phyloP scores from a whole-genome alignment of 2,888 invertebrate species.

The Pristionchus exspectatus region DNA sequence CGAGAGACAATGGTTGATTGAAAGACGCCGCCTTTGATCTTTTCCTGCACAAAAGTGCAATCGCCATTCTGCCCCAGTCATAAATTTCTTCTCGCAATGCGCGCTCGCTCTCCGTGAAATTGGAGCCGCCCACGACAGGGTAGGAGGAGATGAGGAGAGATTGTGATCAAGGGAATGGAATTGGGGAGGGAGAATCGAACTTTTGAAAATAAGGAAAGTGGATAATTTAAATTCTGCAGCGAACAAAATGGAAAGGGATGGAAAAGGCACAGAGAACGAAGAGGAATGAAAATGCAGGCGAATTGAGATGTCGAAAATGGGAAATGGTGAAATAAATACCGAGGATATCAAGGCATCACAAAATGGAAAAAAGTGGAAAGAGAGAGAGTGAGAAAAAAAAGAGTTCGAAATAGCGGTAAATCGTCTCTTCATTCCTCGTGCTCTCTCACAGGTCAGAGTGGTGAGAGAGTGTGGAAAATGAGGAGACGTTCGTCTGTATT shows the following conservation, averaged over 20 bases:
- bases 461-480: too few species aligned
- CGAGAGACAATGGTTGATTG: background rate
- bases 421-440: too few species aligned
- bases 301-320: background rate
- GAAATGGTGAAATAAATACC: background rate
- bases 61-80: background rate
- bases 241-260: too few species aligned
- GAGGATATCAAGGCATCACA: too few species aligned
- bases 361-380: too few species aligned
- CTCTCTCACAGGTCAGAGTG: too few species aligned
- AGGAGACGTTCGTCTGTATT: too few species aligned
- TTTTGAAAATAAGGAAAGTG: too few species aligned
- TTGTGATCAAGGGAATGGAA: constrained; percentile 27
- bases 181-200: too few species aligned
- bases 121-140: background rate
- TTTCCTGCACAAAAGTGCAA: constrained; percentile 26
- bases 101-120: constrained; percentile 35
- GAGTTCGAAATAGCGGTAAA: too few species aligned
- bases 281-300: background rate
- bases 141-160: background rate
- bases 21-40: background rate
- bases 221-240: too few species aligned
- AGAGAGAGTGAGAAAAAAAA: too few species aligned
- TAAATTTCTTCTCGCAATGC: constrained; percentile 29
- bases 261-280: background rate